Conservation (phyloP, 2,113 vertebrate species). For the Ceuthmochares aereus region DNA sequence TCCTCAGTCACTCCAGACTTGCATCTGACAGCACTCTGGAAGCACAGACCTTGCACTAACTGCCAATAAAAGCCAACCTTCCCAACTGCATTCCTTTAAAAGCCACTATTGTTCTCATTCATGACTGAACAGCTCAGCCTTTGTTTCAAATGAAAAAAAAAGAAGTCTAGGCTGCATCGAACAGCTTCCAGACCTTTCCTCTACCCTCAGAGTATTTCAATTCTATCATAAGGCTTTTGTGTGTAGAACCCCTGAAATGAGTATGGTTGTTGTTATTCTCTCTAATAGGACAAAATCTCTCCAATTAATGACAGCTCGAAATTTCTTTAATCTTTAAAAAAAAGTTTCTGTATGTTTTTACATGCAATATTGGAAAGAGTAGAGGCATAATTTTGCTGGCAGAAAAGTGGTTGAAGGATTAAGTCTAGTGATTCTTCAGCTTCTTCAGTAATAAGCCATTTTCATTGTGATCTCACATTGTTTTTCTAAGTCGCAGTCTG, state of each 20-base stretch:
- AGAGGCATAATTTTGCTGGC: background rate
- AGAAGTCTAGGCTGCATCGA: background rate
- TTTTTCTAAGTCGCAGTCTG: conserved; percentile 10
- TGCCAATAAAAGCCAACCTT: conserved; percentile 66
- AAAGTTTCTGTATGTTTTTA: background rate
- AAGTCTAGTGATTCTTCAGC: conserved; percentile 11
- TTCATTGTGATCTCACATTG: background rate
- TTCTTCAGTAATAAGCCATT: background rate
- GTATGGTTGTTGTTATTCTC: conserved; percentile 1
- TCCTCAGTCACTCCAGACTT: conserved; percentile 56
- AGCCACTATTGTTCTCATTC: conserved; percentile 71
- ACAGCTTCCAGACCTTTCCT: conserved; percentile 59
- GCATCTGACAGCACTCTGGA: conserved; percentile 51
- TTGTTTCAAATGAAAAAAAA: conserved; percentile 34
- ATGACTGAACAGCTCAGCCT: conserved; percentile 48
- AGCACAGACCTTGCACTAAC: conserved; percentile 32
- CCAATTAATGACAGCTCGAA: background rate
- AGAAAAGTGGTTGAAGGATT: background rate
- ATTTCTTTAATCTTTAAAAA: background rate
- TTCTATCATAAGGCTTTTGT: background rate
- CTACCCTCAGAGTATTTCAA: background rate
- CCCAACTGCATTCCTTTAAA: conserved; percentile 54
- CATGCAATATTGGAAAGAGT: background rate
- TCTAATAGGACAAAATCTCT: background rate
- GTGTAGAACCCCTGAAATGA: background rate